A percentile compares a stretch with the other conserved stretches of the same genome.
These are phyloP conservation scores for Acrossocheilus fasciatus DNA, from an alignment of 2,797 vertebrate genomes.

Conservation along the genomic window DNA sequence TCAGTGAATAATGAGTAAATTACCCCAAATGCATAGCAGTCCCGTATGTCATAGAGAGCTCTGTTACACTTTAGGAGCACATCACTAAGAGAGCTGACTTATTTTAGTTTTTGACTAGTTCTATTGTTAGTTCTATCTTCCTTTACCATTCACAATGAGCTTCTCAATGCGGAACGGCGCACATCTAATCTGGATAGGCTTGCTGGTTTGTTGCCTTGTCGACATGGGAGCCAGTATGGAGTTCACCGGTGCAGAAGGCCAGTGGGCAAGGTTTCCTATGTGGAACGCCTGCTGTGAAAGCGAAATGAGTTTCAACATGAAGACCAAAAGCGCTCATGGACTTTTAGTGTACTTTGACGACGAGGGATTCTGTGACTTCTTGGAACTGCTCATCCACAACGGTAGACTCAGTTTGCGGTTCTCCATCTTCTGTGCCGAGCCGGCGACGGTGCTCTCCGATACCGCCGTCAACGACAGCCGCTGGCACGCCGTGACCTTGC, in stretches of 20 bases:
- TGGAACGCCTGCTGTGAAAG: slow-evolving; percentile 99
- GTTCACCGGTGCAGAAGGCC: slow-evolving; percentile 94
- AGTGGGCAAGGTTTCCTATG: slow-evolving; percentile 98
- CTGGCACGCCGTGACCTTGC: slow-evolving; percentile 91
- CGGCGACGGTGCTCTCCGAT: slow-evolving; percentile 90
- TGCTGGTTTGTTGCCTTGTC: slow-evolving; percentile 87
- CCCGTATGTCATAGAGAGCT: slow-evolving; percentile 45
- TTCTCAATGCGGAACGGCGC: slow-evolving; percentile 69
- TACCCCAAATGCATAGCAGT: slow-evolving; percentile 44
- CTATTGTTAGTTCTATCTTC: slow-evolving; percentile 13
- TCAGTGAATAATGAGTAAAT: slow-evolving; percentile 57
- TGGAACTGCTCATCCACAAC: slow-evolving; percentile 94
- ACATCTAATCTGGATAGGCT: slow-evolving; percentile 83
- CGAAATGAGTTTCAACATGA: slow-evolving; percentile 98
- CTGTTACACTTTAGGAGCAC: slow-evolving; percentile 51
- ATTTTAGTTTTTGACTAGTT: slow-evolving; percentile 46
- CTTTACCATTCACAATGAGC: slow-evolving; percentile 65
- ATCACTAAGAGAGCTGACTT: slow-evolving; percentile 31
- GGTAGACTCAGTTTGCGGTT: slow-evolving; percentile 95
- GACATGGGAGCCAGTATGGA: slow-evolving; percentile 90
- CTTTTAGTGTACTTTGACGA: slow-evolving; percentile 98
- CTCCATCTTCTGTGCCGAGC: slow-evolving; percentile 97
- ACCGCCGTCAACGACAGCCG: slow-evolving; percentile 90
- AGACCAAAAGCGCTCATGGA: slow-evolving; percentile 95
- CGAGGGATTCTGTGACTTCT: slow-evolving; percentile 98